Conservation (phyloP, 2,113 vertebrate genomes). For the Nestor notabilis region DNA sequence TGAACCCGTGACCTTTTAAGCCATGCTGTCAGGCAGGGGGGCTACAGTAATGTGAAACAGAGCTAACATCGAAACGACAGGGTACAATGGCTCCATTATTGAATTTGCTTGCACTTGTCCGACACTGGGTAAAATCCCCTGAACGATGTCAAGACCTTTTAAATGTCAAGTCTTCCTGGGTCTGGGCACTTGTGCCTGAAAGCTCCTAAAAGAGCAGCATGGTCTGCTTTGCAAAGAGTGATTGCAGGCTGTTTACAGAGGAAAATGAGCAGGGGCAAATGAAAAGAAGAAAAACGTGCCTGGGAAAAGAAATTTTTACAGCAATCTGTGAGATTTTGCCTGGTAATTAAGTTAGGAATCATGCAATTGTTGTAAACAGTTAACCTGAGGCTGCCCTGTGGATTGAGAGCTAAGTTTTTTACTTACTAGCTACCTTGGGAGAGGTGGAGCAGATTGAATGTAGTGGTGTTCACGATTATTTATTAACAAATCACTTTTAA, state of each 20-base stretch:
- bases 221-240: neutral
- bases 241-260: neutral
- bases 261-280: neutral
- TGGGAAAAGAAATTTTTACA: neutral
- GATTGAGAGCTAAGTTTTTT: neutral
- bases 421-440: neutral
- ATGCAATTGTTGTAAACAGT: neutral
- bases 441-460: neutral
- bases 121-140: neutral
- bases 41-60: constrained; percentile 32
- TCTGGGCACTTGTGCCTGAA: constrained; percentile 26
- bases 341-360: neutral
- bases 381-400: neutral
- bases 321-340: neutral
- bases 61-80: neutral
- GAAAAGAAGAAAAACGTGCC: neutral
- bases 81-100: constrained; percentile 62
- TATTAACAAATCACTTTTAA: constrained; percentile 24
- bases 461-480: neutral
- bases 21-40: neutral
- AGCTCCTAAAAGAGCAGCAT: constrained; percentile 18
- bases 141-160: constrained; percentile 61
- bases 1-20: constrained; percentile 42
- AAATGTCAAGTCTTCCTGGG: constrained; percentile 67
- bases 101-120: neutral